Evolutionary conservation across 2,888 invertebrate species (phyloP).

Genomic region (Scaptomyza tumidula): DNA sequence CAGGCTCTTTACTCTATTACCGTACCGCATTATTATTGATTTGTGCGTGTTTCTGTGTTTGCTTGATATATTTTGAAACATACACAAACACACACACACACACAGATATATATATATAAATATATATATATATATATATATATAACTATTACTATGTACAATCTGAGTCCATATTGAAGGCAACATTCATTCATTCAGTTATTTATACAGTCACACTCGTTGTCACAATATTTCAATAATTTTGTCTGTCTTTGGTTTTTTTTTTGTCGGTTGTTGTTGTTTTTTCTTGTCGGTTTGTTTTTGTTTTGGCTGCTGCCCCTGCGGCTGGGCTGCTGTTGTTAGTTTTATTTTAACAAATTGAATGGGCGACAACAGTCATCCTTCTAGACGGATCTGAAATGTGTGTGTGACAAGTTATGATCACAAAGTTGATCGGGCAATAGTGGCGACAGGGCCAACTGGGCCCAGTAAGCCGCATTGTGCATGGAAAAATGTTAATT

Average conservation of each 20-base stretch:
- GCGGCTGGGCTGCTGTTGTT: neutral
- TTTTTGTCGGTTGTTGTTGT: neutral
- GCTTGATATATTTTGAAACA: conserved; percentile 13
- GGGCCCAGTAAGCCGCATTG: conserved; percentile 4
- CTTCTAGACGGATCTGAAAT: conserved; percentile 45
- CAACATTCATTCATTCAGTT: conserved; percentile 60
- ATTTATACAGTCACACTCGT: neutral
- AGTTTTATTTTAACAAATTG: conserved; percentile 9
- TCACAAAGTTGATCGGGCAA: conserved; percentile 12
- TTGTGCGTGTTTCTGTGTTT: conserved; percentile 5
- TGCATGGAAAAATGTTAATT: conserved; percentile 40
- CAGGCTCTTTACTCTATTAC: conserved; percentile 63
- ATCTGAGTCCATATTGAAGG: conserved; percentile 37
- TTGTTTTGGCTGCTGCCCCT: conserved; percentile 1
- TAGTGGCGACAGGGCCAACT: no score
- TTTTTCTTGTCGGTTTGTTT: neutral
- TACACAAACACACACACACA: neutral
- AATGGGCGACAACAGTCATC: conserved; percentile 31
- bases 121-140: conserved; percentile 6
- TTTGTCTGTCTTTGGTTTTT: conserved; percentile 3
- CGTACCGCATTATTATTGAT: conserved; percentile 55
- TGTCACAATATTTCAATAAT: conserved; percentile 33
- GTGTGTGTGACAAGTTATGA: neutral
- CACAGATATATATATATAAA: neutral
- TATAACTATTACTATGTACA: conserved; percentile 32